phyloP scores from a whole-genome alignment of 2,113 vertebrate genomes.

The Irena cyanogastra region DNA sequence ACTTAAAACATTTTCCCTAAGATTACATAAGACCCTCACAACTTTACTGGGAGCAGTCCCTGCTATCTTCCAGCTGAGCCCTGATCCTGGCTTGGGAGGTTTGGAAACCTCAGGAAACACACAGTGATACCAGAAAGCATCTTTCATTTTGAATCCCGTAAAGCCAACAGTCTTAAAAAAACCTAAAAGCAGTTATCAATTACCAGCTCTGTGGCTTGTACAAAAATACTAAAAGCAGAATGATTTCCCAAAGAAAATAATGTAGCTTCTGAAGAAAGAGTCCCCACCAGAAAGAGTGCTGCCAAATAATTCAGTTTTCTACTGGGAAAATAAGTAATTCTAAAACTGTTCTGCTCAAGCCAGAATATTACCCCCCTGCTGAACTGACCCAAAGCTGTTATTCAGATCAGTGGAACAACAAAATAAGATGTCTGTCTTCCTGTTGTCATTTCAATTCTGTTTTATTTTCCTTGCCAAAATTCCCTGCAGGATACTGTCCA shows the following conservation, averaged over 20 bases:
- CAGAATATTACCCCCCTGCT: not conserved
- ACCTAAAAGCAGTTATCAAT: not conserved
- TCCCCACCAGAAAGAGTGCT: not conserved
- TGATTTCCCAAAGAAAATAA: conserved; percentile 6
- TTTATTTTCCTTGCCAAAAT: not conserved
- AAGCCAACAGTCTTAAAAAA: not conserved
- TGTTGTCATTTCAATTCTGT: not conserved
- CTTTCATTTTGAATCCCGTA: not conserved
- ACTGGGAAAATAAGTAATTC: conserved; percentile 14
- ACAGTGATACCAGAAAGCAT: not conserved
- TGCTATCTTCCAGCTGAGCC: not conserved
- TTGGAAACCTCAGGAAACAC: not conserved
- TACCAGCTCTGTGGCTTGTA: not conserved
- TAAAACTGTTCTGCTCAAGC: not conserved
- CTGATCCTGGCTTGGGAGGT: not conserved
- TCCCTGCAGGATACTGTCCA: not conserved
- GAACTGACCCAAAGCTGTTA: conserved; percentile 22
- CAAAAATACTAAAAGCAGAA: not conserved
- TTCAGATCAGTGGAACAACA: not conserved
- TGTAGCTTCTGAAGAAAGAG: not conserved
- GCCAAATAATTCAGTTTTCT: conserved; percentile 13
- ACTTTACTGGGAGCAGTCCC: not conserved
- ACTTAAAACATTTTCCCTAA: not conserved
- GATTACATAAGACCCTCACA: not conserved
- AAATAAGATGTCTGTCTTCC: conserved; percentile 11